Evolutionary conservation across 2,113 vertebrate species (phyloP).

Genomic region (Gavialis gangeticus): DNA sequence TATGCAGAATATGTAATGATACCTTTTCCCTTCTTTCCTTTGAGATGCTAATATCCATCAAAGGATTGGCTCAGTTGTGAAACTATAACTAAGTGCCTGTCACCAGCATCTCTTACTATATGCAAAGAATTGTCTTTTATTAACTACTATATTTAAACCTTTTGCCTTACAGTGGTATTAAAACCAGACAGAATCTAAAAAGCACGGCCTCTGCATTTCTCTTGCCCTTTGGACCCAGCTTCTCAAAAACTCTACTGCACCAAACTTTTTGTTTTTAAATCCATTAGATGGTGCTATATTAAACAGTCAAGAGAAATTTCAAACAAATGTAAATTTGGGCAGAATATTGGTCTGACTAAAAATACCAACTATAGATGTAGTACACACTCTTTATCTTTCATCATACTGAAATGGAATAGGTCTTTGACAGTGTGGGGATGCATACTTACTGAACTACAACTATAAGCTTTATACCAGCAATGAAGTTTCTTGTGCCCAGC

Average conservation of each 20-base stretch:
- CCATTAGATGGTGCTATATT: conserved; percentile 11
- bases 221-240: conserved; percentile 53
- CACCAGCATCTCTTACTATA: not conserved
- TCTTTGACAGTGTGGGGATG: not conserved
- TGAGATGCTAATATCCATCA: not conserved
- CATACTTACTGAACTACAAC: accelerated
- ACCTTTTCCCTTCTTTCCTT: not conserved
- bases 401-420: not conserved
- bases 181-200: conserved; percentile 55
- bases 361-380: not conserved
- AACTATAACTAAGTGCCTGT: not conserved
- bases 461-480: not conserved
- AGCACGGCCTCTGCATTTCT: conserved; percentile 52
- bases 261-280: conserved; percentile 52
- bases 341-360: conserved; percentile 13
- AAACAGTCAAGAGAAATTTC: conserved; percentile 22
- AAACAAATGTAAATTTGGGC: not conserved
- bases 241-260: conserved; percentile 63
- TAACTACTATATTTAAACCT: conserved; percentile 26
- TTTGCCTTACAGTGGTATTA: conserved; percentile 57
- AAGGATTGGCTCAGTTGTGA: not conserved
- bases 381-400: not conserved
- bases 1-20: not conserved
- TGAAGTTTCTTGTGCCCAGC: not conserved
- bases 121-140: conserved; percentile 31